Evolutionary conservation across 2,113 vertebrate species (phyloP).

Genomic region (Dicaeum eximium): DNA sequence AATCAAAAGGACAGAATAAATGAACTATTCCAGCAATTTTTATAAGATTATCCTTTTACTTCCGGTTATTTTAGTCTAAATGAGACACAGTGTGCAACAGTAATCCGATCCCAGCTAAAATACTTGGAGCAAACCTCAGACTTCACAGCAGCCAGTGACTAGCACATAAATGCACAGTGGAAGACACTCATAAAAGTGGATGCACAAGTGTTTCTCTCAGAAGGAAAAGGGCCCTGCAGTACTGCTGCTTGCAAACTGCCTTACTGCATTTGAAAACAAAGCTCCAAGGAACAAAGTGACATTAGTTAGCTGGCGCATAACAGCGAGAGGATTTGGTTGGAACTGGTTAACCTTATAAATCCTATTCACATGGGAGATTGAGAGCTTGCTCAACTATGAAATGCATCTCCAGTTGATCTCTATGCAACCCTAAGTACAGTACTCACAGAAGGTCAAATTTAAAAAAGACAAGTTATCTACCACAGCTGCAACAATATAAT

Average conservation of each 20-base stretch:
- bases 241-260: neutral
- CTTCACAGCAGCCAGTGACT: neutral
- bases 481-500: neutral
- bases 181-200: neutral
- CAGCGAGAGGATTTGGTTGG: conserved; percentile 8
- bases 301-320: neutral
- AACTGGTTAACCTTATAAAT: conserved; percentile 19
- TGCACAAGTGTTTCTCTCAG: neutral
- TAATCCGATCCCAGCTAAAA: neutral
- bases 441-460: neutral
- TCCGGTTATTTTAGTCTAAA: conserved; percentile 7
- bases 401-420: neutral
- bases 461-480: neutral
- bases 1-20: conserved; percentile 57
- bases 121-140: neutral
- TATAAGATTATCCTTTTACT: conserved; percentile 48
- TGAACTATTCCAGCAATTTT: conserved; percentile 30
- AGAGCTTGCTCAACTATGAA: conserved; percentile 34
- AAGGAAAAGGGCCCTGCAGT: neutral
- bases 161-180: neutral
- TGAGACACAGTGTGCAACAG: neutral
- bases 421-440: neutral
- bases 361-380: conserved; percentile 24
- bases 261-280: neutral
- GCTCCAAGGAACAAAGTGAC: neutral